Percentiles rank a stretch among this genome's conserved stretches.
Conservation (phyloP, 2,113 vertebrate genomes). For the Callipepla californica region DNA sequence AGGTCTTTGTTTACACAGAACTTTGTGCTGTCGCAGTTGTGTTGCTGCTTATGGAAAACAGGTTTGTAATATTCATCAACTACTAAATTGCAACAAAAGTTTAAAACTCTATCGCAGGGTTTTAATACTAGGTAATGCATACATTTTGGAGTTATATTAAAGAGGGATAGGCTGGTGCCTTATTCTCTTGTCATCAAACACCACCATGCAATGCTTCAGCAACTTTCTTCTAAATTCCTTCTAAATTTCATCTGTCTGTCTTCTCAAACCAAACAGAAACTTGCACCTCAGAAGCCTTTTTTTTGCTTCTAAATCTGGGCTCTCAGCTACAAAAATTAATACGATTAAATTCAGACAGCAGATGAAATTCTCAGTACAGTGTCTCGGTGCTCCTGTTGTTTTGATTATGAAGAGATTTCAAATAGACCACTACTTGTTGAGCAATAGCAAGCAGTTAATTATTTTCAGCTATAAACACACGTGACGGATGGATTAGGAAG, state of each 20-base stretch:
- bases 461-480: conserved; percentile 63
- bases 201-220: neutral
- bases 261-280: neutral
- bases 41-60: neutral
- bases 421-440: conserved; percentile 40
- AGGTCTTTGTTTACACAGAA: neutral
- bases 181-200: neutral
- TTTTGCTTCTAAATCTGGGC: neutral
- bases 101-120: neutral
- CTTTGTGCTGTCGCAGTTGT: neutral
- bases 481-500: conserved; percentile 44
- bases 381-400: neutral
- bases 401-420: conserved; percentile 52
- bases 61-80: neutral
- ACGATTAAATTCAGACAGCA: conserved; percentile 22
- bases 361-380: conserved; percentile 24
- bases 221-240: neutral
- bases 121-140: neutral
- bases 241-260: neutral
- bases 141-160: neutral
- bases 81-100: neutral
- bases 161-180: neutral
- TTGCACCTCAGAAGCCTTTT: neutral
- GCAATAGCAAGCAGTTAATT: conserved; percentile 45
- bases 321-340: conserved; percentile 17